Evolutionary conservation across 2,113 vertebrate genomes (phyloP), one percentile per base, ranked within the genome.

Genomic region (Bucco capensis): DNA sequence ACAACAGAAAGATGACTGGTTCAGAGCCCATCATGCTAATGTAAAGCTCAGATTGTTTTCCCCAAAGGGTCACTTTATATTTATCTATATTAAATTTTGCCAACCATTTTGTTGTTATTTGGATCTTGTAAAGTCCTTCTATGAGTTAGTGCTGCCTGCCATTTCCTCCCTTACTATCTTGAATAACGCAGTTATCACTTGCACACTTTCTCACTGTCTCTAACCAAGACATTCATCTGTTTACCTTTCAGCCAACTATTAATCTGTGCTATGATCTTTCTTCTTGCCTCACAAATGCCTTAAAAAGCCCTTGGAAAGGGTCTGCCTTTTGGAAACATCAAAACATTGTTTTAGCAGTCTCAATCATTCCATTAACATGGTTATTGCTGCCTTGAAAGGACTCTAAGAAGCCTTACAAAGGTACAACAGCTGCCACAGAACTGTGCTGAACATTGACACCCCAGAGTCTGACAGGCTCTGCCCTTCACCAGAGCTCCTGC

Each of bases 221-320:
- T 79, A 57, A 69, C 13, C 6, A 49, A 54, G 15, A 40, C 10
- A 27, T 47, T 58, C 7, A 28, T 14, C 27, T 28, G 9, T 56
- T 57, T 53, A 17, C 25, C 37, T 66, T 90, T 56, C 44, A 83
- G 21, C 3, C 53, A 82, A 37, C 12, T 27, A 64, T 5, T 84
- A 47, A 37, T 24, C 7, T 4, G 54, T 3, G 2, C 9, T 60
- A 56, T 1, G 0, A n/a, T 19, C 14, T 56, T 83, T 60, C 24
- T 6, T 80, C 54, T 69, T 47, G 22, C 8, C 9, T 11, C 22
- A 53, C 2, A 24, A 33, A 33, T 19, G 24, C 5, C 27, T 76
- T 44, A 56, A 76, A 88, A 88, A n/a, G 21, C 14, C 13, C 31
- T 49, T 23, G 21, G 31, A 81, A 22, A 77, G 35, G 9, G 2